A percentile compares a stretch with the other conserved stretches of the same genome.
Evolutionary conservation across 2,888 invertebrate species (phyloP).

Genomic region (Dyspetes luteomarginatus): DNA sequence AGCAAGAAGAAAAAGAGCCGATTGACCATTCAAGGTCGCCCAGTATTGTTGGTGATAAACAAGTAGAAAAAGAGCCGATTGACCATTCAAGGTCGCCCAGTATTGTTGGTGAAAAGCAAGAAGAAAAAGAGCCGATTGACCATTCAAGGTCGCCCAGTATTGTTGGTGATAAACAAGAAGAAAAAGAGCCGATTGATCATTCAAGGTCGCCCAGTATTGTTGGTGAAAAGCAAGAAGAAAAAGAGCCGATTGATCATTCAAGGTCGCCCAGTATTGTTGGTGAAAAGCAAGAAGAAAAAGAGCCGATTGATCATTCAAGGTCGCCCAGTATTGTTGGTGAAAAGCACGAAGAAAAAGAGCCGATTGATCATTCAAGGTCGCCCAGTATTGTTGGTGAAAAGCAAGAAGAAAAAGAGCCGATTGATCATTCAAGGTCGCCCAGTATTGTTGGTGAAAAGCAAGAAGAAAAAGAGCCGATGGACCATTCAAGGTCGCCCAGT

Average conservation of each 20-base stretch:
- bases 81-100: constrained; percentile 61
- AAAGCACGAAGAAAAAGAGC: too few species aligned
- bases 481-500: constrained; percentile 26
- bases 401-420: too few species aligned
- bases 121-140: constrained; percentile 18
- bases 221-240: constrained; percentile 15
- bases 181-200: constrained; percentile 30
- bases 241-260: constrained; percentile 6
- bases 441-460: constrained; percentile 38
- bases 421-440: too few species aligned
- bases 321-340: too few species aligned
- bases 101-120: constrained; percentile 29
- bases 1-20: constrained; percentile 18
- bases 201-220: constrained; percentile 54
- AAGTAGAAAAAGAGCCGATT: constrained; percentile 14
- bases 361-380: too few species aligned
- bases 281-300: constrained; percentile 40
- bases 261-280: constrained; percentile 59
- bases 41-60: constrained; percentile 42
- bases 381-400: too few species aligned
- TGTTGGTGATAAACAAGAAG: constrained; percentile 45
- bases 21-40: constrained; percentile 38
- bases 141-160: constrained; percentile 50
- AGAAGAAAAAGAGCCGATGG: constrained; percentile 16
- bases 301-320: neutral